Evolutionary conservation across 2,113 vertebrate genomes (phyloP).

Genomic region (Sander vitreus): DNA sequence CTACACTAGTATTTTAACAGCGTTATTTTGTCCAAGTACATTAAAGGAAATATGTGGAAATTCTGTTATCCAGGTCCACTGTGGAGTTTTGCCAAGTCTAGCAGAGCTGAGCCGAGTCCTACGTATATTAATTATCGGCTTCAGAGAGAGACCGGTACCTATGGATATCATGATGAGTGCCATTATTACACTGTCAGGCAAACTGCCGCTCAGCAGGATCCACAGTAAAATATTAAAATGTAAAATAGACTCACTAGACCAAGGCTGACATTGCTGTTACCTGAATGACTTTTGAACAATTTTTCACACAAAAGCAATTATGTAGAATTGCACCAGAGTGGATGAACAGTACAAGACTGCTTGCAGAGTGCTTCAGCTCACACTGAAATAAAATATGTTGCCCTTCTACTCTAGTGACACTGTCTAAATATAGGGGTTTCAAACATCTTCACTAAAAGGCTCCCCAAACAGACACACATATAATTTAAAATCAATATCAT

Average conservation of each 20-base stretch:
- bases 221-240: conserved; percentile 50
- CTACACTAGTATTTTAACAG: background rate
- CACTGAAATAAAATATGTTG: conserved; percentile 10
- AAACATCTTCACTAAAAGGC: conserved; percentile 2
- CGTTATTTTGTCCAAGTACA: background rate
- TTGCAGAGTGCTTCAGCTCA: background rate
- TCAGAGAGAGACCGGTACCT: conserved; percentile 34
- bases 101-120: conserved; percentile 18
- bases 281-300: conserved; percentile 40
- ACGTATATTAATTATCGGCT: conserved; percentile 36
- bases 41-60: background rate
- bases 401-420: background rate
- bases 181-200: conserved; percentile 44
- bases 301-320: conserved; percentile 42
- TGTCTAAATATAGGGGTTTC: conserved; percentile 1
- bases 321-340: conserved; percentile 28
- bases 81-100: background rate
- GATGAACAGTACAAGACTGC: conserved; percentile 15
- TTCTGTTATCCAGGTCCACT: background rate
- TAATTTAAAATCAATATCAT: background rate
- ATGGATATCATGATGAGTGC: conserved; percentile 45
- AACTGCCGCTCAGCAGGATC: conserved; percentile 44
- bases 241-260: conserved; percentile 52
- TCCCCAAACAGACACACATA: conserved; percentile 1
- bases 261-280: conserved; percentile 32